A percentile compares a stretch with the other conserved stretches of the same genome.
Evolutionary conservation across 2,113 vertebrate genomes (phyloP).

Genomic region (Protobothrops mucrosquamatus): DNA sequence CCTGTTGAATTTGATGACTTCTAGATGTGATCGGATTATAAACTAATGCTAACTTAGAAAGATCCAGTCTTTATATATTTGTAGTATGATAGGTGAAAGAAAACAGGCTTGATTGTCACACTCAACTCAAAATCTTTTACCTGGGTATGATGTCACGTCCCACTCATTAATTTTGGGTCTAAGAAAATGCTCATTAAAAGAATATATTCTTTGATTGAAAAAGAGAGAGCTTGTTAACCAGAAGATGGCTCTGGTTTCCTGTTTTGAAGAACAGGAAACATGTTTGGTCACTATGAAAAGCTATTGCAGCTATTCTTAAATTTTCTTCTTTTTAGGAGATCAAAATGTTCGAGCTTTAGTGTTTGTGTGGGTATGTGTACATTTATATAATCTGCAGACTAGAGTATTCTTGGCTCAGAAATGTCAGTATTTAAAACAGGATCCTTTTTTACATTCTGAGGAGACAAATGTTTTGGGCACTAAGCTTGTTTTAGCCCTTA

Average conservation of each 20-base stretch:
- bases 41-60: not conserved
- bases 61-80: not conserved
- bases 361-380: not conserved
- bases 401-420: not conserved
- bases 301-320: not conserved
- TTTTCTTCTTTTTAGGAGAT: not conserved
- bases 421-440: not conserved
- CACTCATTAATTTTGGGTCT: not conserved
- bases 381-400: not conserved
- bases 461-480: rapidly evolving
- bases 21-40: not conserved
- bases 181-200: not conserved
- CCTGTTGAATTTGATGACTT: not conserved
- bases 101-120: not conserved
- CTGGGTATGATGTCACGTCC: not conserved
- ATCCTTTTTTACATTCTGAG: rapidly evolving
- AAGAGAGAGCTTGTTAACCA: not conserved
- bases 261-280: not conserved
- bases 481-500: not conserved
- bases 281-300: not conserved
- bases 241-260: not conserved
- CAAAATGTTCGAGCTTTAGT: not conserved
- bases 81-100: not conserved
- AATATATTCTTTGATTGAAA: not conserved
- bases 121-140: not conserved